Percentiles rank a stretch among this genome's conserved stretches.
Conservation (phyloP, 2,113 vertebrate genomes). For the Phalacrocorax aristotelis region DNA sequence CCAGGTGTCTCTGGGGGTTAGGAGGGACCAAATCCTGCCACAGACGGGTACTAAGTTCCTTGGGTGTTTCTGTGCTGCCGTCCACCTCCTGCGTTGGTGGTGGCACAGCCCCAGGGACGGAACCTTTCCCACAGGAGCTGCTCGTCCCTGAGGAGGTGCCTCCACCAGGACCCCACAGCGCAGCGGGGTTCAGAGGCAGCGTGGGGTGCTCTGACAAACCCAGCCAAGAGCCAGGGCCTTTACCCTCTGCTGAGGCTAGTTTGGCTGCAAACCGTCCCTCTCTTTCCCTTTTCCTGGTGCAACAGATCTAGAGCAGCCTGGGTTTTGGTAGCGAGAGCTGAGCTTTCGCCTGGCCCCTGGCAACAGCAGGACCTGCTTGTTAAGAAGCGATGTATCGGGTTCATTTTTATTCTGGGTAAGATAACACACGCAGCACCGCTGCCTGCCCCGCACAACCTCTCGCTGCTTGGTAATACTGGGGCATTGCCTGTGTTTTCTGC, state of each 20-base stretch:
- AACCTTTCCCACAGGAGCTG: not conserved
- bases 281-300: not conserved
- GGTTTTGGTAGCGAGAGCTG: not conserved
- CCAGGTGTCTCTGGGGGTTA: not conserved
- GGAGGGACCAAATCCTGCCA: not conserved
- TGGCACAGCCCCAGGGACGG: not conserved
- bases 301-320: not conserved
- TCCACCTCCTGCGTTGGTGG: not conserved
- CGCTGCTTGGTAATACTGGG: not conserved
- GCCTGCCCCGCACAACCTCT: not conserved
- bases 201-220: not conserved
- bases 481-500: not conserved
- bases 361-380: not conserved
- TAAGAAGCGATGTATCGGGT: not conserved
- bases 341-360: not conserved
- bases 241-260: not conserved
- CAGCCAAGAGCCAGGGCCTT: not conserved
- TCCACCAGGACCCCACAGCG: not conserved
- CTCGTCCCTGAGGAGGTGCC: not conserved
- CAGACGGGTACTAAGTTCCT: rapidly evolving
- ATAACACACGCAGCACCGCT: not conserved
- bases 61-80: not conserved
- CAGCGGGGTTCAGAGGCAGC: not conserved
- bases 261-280: not conserved
- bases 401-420: not conserved